Conservation (phyloP, 2,797 vertebrate species). For the Onychomys arenicola region DNA sequence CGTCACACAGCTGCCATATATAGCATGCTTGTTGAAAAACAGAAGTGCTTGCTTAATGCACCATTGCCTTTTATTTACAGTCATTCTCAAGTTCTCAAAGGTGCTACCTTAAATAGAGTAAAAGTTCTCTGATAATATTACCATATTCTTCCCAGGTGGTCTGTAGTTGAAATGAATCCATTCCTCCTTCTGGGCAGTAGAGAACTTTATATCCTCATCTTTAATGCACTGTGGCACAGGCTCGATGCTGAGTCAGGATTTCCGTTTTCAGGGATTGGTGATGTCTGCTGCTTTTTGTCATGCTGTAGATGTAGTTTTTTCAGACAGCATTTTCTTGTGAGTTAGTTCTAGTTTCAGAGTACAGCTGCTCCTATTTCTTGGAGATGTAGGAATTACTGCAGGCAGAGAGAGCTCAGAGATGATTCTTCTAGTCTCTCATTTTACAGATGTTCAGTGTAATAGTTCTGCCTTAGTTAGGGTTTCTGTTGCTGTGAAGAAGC, state of each 20-base stretch:
- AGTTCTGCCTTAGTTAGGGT: background rate
- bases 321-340: background rate
- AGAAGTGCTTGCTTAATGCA: background rate
- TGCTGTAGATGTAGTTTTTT: background rate
- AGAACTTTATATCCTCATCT: background rate
- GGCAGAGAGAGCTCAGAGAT: background rate
- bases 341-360: background rate
- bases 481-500: background rate
- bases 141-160: background rate
- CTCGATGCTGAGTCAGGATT: background rate
- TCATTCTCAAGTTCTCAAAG: background rate
- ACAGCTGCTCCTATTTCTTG: background rate
- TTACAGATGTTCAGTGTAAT: background rate
- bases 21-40: background rate
- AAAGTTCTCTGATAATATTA: background rate
- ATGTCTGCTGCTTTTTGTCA: background rate
- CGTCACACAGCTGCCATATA: fast-evolving
- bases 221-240: background rate
- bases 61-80: background rate
- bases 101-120: background rate
- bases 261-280: background rate
- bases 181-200: background rate
- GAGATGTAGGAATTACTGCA: background rate
- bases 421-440: background rate
- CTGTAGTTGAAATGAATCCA: background rate